Evolutionary conservation across 2,888 invertebrate species (phyloP), one percentile per base, ranked within the genome.

Genomic region (Dascillus cervinus): DNA sequence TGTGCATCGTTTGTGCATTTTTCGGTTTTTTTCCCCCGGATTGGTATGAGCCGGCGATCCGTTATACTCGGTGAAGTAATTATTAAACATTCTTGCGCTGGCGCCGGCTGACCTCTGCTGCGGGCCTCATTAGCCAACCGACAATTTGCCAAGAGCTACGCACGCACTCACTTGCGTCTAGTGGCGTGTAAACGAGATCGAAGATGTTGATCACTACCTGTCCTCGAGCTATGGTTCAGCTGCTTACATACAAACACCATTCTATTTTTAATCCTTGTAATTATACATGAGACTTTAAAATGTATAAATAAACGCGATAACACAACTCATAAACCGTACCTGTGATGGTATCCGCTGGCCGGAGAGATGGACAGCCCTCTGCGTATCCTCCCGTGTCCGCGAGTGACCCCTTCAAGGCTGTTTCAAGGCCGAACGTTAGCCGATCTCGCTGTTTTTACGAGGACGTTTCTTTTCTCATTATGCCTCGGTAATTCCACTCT

Each of bases 361-460:
- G 22, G 28, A 14, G 26, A 31, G 27, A 39, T 39, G 32, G 22
- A 22, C 34, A 39, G 29, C 34, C 34, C 31, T 28, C 21, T 26
- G 14, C 37, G 25, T 32, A 29, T 14, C 37, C 17, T 26, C 10
- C 37, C 34, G 36, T 50, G 53, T 49, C 53, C 54, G 52, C 50
- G 43, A 43, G 49, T 58, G 57, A 60, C 62, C 58, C 58, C 50
- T 49, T 53, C 64, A 66, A 66, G 66, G 66, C 63, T 62, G 64
- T 64, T 64, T 53, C 65, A 66, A 65, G 65, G 65, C 57, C 65
- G 65, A 59, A 53, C 62, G 55, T 64, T 64, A 62, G 61, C 63
- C 61, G 64, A 58, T 57, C 58, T 57, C 49, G 51, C 48, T 41
- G 48, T 49, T 50, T 49, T 50, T 50, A 51, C 51, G 53, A 53